Evolutionary conservation across 1,140 invertebrate species (phyloP), one percentile per base, ranked within the genome.

Genomic region (Mactra quadrangularis): DNA sequence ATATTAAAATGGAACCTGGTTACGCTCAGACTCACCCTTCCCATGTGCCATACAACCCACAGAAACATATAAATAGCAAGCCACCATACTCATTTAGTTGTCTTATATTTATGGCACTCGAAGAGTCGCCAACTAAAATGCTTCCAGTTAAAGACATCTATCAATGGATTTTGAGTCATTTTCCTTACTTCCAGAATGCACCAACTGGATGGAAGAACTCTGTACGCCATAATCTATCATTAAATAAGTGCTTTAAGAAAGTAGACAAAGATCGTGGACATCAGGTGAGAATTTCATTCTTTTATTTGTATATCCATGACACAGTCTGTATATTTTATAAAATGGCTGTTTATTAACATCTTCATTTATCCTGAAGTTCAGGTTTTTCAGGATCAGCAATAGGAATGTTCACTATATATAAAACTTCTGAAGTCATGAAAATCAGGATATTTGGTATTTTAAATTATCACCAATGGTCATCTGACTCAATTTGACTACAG

Each of bases 41-140:
- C 60, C 89, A 92, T 82, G 87, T 92, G 22, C 88, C 91, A 35
- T 93, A 94, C 83, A 92, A 93, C 79, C 93, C 93, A 64, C 93
- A 96, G 92, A 94, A 97, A 84, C 96, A 97, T 92, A 95, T 96
- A 64, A 96, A 96, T 89, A 97, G 96, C 85, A 99, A 99, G 93
- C 97, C 98, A 50, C 97, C 97, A 31, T 98, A 98, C 93, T 98
- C 97, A 38, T 98, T 97, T 93, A 98, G 97, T 83, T 98, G 97
- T 92, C 95, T 99, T 45, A 99, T 99, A 88, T 99, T 99, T 93
- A 98, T 99, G 97, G 97, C 98, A 25, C 98, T 99, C 85, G 97
- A 99, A 92, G 97, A 97, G 85, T 97, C 97, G 0, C 95, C 96
- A 4, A 95, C 95, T 55, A 97, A 98, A 91, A 97, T 97, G 7